A percentile compares a stretch with the other conserved stretches of the same genome.
Conservation (phyloP, 2,888 invertebrate species). For the Electrophaes corylata region DNA sequence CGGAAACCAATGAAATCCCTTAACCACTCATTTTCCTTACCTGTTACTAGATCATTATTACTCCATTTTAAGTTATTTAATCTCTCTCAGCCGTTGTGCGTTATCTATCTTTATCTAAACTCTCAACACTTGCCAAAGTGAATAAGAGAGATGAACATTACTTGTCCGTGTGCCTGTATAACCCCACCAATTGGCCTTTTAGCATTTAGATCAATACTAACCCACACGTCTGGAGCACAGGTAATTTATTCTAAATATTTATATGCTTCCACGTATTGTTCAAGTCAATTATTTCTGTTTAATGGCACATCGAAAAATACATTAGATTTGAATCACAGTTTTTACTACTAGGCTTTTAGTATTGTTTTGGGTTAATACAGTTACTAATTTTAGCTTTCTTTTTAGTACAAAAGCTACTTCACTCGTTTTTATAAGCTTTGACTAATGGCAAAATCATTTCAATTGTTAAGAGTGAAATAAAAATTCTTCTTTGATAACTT, state of each 20-base stretch:
- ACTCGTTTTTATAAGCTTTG: constrained; percentile 57
- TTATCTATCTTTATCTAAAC: constrained; percentile 12
- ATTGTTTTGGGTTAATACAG: constrained; percentile 44
- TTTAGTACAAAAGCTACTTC: constrained; percentile 50
- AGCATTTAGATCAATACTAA: constrained; percentile 47
- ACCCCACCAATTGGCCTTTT: constrained; percentile 23
- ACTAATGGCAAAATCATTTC: constrained; percentile 82
- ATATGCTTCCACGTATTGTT: constrained; percentile 47
- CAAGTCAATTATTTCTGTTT: constrained; percentile 2
- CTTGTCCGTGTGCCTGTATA: constrained; percentile 1
- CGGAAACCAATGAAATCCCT: constrained; percentile 63
- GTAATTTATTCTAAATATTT: constrained; percentile 59
- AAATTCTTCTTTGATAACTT: constrained; percentile 44
- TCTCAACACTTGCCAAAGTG: not conserved
- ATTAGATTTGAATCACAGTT: constrained; percentile 45
- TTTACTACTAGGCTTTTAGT: constrained; percentile 58
- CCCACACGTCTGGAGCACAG: constrained; percentile 67
- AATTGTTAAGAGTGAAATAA: constrained; percentile 78
- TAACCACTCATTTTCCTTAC: constrained; percentile 45
- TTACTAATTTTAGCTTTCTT: constrained; percentile 53
- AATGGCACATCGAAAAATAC: constrained; percentile 30
- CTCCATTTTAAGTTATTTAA: constrained; percentile 13
- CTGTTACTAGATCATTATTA: constrained; percentile 34
- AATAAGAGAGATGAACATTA: constrained; percentile 17
- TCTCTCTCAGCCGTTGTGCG: constrained; percentile 1